Conservation (phyloP, 2,113 vertebrate genomes). For the Callospermophilus lateralis region DNA sequence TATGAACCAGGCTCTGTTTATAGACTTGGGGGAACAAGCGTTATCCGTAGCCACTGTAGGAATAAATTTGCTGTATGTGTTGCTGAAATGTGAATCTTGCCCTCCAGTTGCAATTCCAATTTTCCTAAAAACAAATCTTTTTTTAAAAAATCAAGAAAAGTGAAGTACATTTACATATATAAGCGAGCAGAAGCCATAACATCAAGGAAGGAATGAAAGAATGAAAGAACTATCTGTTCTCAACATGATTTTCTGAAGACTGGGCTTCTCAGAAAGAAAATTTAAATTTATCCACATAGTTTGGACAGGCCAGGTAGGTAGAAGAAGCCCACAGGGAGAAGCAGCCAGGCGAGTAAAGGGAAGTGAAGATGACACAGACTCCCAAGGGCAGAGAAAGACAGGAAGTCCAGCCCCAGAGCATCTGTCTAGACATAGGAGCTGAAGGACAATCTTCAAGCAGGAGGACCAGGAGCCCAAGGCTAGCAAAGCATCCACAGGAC, state of each 20-base stretch:
- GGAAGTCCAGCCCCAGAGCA: background rate
- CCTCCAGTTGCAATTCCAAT: conserved; percentile 57
- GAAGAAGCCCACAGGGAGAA: background rate
- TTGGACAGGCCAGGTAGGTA: background rate
- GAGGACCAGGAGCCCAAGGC: background rate
- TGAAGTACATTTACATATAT: conserved; percentile 35
- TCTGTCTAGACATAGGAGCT: background rate
- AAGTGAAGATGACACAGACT: background rate
- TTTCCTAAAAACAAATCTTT: conserved; percentile 69
- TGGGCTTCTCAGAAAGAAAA: conserved; percentile 35
- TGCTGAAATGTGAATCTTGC: conserved; percentile 66
- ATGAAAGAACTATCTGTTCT: background rate
- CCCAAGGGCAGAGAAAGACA: background rate
- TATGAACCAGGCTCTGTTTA: conserved; percentile 77
- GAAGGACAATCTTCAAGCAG: background rate
- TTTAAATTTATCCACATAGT: background rate
- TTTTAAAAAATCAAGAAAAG: conserved; percentile 48
- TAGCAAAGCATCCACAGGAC: background rate
- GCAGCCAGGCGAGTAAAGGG: background rate
- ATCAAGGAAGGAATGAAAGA: background rate
- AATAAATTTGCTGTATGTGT: conserved; percentile 73
- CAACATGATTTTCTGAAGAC: conserved; percentile 65
- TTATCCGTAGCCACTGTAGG: conserved; percentile 52
- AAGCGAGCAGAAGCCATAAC: background rate
- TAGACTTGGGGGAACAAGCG: conserved; percentile 51